Conservation (phyloP, 2,797 vertebrate genomes). For the Sternarchorhynchus goeldii region DNA sequence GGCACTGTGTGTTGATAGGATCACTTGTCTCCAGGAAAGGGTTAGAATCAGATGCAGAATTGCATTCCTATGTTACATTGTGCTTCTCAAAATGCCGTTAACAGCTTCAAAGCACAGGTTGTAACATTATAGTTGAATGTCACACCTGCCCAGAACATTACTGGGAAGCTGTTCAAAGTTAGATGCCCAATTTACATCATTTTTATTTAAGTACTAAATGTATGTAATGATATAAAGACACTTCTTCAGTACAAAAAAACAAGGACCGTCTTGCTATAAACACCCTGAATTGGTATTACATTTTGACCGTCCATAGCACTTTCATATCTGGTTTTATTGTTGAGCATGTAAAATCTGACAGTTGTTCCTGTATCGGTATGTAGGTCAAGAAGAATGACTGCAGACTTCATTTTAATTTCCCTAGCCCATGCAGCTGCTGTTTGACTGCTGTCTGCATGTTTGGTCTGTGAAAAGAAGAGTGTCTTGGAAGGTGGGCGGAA, state of each 20-base stretch:
- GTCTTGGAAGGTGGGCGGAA: not conserved
- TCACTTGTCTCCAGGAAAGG: slow-evolving; percentile 21
- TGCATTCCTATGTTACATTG: slow-evolving; percentile 20
- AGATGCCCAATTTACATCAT: not conserved
- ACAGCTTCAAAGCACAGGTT: slow-evolving; percentile 21
- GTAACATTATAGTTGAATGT: slow-evolving; percentile 13
- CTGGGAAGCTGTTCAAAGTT: slow-evolving; percentile 41
- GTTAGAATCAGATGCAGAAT: slow-evolving; percentile 35
- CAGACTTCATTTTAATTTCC: not conserved
- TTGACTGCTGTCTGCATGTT: not conserved
- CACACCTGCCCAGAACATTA: slow-evolving; percentile 22
- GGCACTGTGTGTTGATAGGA: slow-evolving; percentile 33
- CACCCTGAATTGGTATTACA: too few relatives aligned
- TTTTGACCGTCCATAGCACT: too few relatives aligned
- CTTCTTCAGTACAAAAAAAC: not conserved
- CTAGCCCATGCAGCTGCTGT: slow-evolving; percentile 25
- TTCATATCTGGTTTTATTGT: too few relatives aligned
- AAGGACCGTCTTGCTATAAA: too few relatives aligned
- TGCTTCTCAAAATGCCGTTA: slow-evolving; percentile 17
- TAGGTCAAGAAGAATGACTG: too few relatives aligned
- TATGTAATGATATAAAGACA: not conserved
- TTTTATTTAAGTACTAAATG: slow-evolving; percentile 2
- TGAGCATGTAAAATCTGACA: too few relatives aligned
- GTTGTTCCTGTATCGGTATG: too few relatives aligned
- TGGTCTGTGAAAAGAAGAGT: slow-evolving; percentile 13